Base-by-base conservation (phyloP, 2,113 vertebrate genomes). In the Pedetes capensis region DNA sequence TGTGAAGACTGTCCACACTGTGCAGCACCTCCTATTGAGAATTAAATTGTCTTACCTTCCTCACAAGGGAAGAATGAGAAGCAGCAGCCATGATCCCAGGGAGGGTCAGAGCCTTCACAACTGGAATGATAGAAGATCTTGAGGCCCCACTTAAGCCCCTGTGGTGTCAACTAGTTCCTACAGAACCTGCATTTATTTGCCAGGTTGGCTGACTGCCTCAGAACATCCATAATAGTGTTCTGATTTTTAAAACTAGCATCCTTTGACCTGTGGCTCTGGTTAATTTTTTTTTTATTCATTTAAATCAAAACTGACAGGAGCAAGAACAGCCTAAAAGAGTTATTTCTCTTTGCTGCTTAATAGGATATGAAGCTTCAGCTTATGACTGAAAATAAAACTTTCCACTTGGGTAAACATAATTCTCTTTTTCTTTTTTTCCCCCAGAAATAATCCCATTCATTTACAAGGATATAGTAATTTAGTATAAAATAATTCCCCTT, bases 391-490 rank as follows among this genome's bases (percentile, higher is more conserved):
- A 97, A 97, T 93, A 97, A 95, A 97, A 96, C 84, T 97, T 97
- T 97, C 94, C 94, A 97, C 97, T 96, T 95, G 96, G 85, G 87
- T 97, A 96, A 96, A 96, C 85, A 95, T 96, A 93, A 95, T 96
- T 97, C 92, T 94, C 59, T 80, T 78, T 57, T 47, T 47, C 63
- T 75, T 75, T 49, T 80, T 84, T 39, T 2, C 12, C 69, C 76
- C 74, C 42, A 17, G 81, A 97, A 97, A 95, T 95, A 95, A 96
- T 95, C 95, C 92, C 71, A 79, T 96, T 96, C 93, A 96, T 97
- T 97, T 97, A 92, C 74, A 95, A 93, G 92, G 91, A 89, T 96
- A 93, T 34, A 95, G 78, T 95, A 95, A 95, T 96, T 96, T 92
- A 90, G 72, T 86, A 79, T 90, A 92, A 95, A 96, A 96, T 97